Evolutionary conservation across 2,113 vertebrate species (phyloP).

Genomic region (Geococcyx californianus): DNA sequence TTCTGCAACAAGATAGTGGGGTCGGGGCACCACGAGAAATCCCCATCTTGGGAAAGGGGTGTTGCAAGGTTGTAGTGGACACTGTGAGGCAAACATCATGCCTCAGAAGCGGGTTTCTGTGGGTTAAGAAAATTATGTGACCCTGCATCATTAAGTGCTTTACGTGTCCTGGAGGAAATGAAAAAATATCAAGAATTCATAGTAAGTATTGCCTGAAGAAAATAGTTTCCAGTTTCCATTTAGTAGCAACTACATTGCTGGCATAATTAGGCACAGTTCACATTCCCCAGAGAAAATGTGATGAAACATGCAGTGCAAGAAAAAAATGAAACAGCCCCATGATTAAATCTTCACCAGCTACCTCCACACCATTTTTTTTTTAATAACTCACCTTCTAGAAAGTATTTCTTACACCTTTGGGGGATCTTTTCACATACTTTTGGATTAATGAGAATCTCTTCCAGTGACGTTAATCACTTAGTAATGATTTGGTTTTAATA

Average conservation of each 20-base stretch:
- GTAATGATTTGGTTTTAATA: slow-evolving; percentile 38
- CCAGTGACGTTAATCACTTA: slow-evolving; percentile 13
- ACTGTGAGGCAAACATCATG: neutral
- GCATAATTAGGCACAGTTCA: slow-evolving; percentile 43
- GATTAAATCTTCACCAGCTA: slow-evolving; percentile 30
- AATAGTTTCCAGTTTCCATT: slow-evolving; percentile 5
- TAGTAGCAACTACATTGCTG: slow-evolving; percentile 1
- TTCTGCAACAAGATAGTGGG: neutral
- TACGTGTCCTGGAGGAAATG: slow-evolving; percentile 2
- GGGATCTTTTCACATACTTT: slow-evolving; percentile 20
- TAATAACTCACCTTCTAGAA: slow-evolving; percentile 19
- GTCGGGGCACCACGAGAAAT: neutral
- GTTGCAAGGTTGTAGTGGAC: neutral
- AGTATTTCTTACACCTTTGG: slow-evolving; percentile 1
- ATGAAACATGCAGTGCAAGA: neutral
- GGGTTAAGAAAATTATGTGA: neutral
- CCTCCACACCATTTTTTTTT: neutral
- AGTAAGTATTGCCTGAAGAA: slow-evolving; percentile 7
- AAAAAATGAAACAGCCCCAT: slow-evolving; percentile 2
- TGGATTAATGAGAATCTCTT: slow-evolving; percentile 35
- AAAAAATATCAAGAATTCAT: neutral
- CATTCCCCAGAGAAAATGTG: slow-evolving; percentile 24
- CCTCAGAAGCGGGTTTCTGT: neutral
- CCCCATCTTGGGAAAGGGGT: neutral
- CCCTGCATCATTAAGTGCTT: neutral